phyloP scores from a whole-genome alignment of 2,113 vertebrate genomes.

The Dryoscopus gambensis region DNA sequence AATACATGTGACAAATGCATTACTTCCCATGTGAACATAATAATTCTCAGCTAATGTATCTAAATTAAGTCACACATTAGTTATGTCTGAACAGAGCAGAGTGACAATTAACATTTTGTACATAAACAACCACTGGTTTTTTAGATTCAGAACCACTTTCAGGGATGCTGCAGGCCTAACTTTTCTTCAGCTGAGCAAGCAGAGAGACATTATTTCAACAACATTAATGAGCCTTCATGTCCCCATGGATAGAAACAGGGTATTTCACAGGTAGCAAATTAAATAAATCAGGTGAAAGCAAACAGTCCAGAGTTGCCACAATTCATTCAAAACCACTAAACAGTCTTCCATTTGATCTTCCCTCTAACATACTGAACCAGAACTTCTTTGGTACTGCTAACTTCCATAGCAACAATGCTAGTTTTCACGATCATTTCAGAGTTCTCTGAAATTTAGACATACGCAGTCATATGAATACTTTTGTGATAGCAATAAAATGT shows the following conservation, averaged over 20 bases:
- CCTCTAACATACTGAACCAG: background rate
- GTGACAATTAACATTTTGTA: background rate
- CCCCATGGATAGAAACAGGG: background rate
- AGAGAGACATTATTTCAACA: background rate
- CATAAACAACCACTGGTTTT: background rate
- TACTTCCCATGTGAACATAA: background rate
- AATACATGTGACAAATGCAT: background rate
- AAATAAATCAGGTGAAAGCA: background rate
- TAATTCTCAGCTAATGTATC: background rate
- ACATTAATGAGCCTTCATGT: background rate
- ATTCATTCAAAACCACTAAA: background rate
- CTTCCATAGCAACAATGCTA: background rate
- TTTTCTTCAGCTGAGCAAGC: background rate
- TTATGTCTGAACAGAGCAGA: slow-evolving; percentile 16
- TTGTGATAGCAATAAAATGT: background rate
- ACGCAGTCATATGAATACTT: background rate
- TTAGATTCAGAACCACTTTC: background rate
- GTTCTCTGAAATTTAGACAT: background rate
- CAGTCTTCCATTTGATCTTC: background rate
- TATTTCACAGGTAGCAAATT: background rate
- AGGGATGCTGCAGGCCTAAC: background rate
- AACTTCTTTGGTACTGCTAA: background rate
- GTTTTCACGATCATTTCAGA: background rate
- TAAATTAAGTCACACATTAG: background rate
- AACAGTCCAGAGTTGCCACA: background rate